phyloP scores from a whole-genome alignment of 2,888 invertebrate genomes.

The Drosophila neutralis region DNA sequence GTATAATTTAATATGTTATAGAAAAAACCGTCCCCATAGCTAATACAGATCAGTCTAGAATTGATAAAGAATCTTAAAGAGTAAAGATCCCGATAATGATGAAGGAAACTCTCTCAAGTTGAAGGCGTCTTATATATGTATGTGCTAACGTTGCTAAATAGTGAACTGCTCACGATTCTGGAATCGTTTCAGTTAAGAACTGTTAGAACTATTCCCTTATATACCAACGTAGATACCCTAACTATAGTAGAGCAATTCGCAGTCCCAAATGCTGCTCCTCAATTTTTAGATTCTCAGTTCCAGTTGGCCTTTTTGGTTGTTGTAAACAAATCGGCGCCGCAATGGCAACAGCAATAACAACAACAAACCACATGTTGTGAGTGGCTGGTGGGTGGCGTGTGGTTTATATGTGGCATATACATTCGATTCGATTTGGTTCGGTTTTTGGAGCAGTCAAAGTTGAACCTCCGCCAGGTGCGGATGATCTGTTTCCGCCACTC shows the following conservation, averaged over 20 bases:
- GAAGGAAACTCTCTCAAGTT: neutral
- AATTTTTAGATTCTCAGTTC: constrained; percentile 14
- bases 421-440: constrained; percentile 23
- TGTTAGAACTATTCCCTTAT: too few species aligned
- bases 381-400: neutral
- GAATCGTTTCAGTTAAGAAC: neutral
- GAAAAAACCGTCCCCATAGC: neutral
- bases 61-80: neutral
- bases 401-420: neutral
- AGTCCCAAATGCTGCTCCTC: neutral
- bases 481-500: constrained; percentile 28
- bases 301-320: constrained; percentile 34
- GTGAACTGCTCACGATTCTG: accelerated
- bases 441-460: constrained; percentile 24
- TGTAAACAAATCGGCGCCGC: constrained; percentile 60
- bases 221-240: neutral
- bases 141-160: neutral
- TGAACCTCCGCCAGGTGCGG: constrained; percentile 60
- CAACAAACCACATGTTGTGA: constrained; percentile 10
- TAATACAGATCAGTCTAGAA: neutral
- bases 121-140: neutral
- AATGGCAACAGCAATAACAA: constrained; percentile 7
- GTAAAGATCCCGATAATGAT: neutral
- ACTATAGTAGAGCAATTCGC: constrained; percentile 11
- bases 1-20: neutral